Evolutionary conservation across 2,113 vertebrate species (phyloP).

Genomic region (Passer domesticus): DNA sequence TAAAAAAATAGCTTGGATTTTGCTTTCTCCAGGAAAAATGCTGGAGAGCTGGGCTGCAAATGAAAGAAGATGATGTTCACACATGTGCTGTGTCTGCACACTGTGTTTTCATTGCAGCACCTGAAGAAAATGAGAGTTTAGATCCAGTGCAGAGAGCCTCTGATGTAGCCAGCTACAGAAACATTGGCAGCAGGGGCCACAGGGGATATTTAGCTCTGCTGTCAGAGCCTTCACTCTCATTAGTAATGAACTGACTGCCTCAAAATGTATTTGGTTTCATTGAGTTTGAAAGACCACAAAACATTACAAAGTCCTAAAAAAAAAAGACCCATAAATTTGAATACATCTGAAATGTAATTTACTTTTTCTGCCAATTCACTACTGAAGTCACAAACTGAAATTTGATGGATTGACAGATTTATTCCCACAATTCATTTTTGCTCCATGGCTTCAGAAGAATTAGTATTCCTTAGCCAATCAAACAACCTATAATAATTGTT

Average conservation of each 20-base stretch:
- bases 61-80: neutral
- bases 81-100: neutral
- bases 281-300: slow-evolving; percentile 5
- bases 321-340: neutral
- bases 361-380: neutral
- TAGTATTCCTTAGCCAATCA: neutral
- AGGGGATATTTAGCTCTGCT: neutral
- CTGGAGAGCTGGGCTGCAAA: neutral
- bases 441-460: neutral
- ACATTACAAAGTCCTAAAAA: neutral
- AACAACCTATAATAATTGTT: neutral
- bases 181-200: neutral
- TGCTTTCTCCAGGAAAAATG: neutral
- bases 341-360: neutral
- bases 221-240: neutral
- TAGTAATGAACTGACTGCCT: neutral
- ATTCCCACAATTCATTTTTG: slow-evolving; percentile 27
- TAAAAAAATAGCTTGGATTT: neutral
- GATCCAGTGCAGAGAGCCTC: neutral
- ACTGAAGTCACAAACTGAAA: neutral
- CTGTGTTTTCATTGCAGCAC: neutral
- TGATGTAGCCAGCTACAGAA: neutral
- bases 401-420: neutral
- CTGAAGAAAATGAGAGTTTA: neutral
- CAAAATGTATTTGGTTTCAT: neutral